Evolutionary conservation across 2,113 vertebrate species (phyloP), one percentile per base, ranked within the genome.

Genomic region (Donacobius atricapilla): DNA sequence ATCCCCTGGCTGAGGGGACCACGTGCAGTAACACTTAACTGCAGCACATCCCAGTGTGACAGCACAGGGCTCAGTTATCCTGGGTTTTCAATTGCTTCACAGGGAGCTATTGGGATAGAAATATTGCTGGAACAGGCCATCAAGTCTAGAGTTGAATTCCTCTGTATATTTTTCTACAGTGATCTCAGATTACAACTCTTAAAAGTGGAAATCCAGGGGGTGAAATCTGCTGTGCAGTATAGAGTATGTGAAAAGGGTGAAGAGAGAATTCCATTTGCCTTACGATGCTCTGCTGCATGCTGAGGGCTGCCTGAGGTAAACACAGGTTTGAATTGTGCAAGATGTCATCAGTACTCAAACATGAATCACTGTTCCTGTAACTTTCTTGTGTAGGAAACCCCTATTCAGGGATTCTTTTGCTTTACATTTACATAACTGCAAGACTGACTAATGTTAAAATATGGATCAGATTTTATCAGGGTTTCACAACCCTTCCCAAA

Each of bases 161-260:
- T 94, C 47, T 94, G 64, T 87, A 91, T 95, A 44, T 96, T 96
- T 97, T 97, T 89, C 82, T 94, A 37, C 90, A 63, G 64, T 30
- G 69, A 83, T 84, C 81, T 96, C 71, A 68, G 91, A 80, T 91
- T 84, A 31, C 92, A 91, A 56, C 66, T 85, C 69, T 64, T 66
- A 60, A 31, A 96, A 93, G 86, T 71, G 31, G 85, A 96, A 95
- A 96, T 95, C 83, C 86, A 90, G 63, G 75, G 73, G 27, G 19
- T 94, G 78, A 91, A 87, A 87, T 58, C 50, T 93, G 57, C 84
- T 92, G 13, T 90, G 75, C 50, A 63, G 47, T 72, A 6, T 45
- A 11, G 64, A 31, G 14, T 40, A 10, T 2, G 0, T 44, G 64
- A 57, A 63, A 51, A 24, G 28, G 21, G 14, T 73, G 42, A 56